Evolutionary conservation across 2,888 invertebrate genomes (phyloP).

Genomic region (Eulithis prunata): DNA sequence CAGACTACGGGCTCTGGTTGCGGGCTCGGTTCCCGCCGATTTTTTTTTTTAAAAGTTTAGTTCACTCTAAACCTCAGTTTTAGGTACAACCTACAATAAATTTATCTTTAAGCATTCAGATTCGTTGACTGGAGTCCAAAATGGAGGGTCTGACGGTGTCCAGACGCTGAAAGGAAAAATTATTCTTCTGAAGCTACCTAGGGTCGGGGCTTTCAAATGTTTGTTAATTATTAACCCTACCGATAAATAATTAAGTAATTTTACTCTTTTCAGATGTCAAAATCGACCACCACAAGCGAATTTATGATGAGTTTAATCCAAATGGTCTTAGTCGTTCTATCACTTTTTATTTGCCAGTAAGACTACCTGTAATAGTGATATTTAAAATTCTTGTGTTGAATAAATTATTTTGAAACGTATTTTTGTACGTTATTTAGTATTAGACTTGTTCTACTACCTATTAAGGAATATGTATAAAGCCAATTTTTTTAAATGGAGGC

Average conservation of each 20-base stretch:
- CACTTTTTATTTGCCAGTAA: slow-evolving; percentile 23
- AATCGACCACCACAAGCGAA: not conserved
- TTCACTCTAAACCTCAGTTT: too few species aligned
- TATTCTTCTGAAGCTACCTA: too few species aligned
- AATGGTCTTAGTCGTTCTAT: slow-evolving; percentile 20
- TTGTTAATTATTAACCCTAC: not conserved
- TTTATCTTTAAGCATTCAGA: not conserved
- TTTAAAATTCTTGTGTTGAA: slow-evolving; percentile 33
- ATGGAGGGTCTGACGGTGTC: too few species aligned
- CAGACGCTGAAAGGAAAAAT: too few species aligned
- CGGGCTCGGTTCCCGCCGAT: too few species aligned
- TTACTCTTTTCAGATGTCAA: slow-evolving; percentile 16
- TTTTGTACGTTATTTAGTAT: too few species aligned
- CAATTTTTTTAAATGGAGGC: too few species aligned
- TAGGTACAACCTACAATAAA: not conserved
- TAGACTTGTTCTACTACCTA: too few species aligned
- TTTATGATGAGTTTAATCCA: slow-evolving; percentile 9
- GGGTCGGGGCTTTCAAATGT: not conserved
- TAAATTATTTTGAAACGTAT: slow-evolving; percentile 13
- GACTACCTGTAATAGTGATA: slow-evolving; percentile 3
- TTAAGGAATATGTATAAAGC: too few species aligned
- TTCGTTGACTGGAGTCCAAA: too few species aligned
- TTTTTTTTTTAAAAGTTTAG: too few species aligned
- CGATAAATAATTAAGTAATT: not conserved
- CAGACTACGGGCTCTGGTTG: too few species aligned